These are phyloP conservation scores for Drosophila borealis DNA, from an alignment of 2,888 invertebrate species.

Conservation along the genomic window DNA sequence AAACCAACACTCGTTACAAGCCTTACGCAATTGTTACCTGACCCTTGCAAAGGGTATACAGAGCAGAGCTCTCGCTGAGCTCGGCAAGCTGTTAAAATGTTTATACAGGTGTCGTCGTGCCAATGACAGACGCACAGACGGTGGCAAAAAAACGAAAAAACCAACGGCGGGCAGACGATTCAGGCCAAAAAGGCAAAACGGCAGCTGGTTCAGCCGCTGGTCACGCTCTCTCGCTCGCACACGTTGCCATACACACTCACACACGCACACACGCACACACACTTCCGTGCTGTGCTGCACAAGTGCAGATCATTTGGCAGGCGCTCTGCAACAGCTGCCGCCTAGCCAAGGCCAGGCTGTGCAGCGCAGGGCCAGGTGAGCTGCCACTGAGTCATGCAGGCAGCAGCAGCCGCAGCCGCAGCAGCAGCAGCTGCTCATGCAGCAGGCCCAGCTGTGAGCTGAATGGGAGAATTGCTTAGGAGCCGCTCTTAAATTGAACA, in stretches of 20 bases:
- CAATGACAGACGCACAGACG: conserved; percentile 44
- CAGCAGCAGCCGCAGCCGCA: conserved; percentile 16
- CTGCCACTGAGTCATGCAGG: conserved; percentile 21
- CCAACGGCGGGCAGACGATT: conserved; percentile 34
- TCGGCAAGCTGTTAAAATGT: conserved; percentile 75
- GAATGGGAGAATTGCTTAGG: conserved; percentile 23
- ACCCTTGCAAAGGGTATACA: conserved; percentile 13
- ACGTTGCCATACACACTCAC: neutral
- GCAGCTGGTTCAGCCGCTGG: conserved; percentile 58
- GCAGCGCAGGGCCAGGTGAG: conserved; percentile 31
- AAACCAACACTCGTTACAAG: neutral
- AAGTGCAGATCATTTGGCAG: conserved; percentile 52
- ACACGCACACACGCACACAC: neutral
- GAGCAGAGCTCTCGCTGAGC: conserved; percentile 38
- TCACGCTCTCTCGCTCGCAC: conserved; percentile 19
- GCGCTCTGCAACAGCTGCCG: conserved; percentile 47
- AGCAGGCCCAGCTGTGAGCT: conserved; percentile 29
- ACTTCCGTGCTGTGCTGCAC: conserved; percentile 27
- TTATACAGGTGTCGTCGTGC: conserved; percentile 74
- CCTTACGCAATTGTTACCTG: conserved; percentile 4
- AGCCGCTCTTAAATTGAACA: conserved; percentile 17
- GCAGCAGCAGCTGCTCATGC: conserved; percentile 42
- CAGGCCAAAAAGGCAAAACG: conserved; percentile 25
- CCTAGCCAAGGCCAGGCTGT: conserved; percentile 48
- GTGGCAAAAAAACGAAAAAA: conserved; percentile 12